Conservation (phyloP, 2,797 vertebrate species). For the Gambelia wislizenii region DNA sequence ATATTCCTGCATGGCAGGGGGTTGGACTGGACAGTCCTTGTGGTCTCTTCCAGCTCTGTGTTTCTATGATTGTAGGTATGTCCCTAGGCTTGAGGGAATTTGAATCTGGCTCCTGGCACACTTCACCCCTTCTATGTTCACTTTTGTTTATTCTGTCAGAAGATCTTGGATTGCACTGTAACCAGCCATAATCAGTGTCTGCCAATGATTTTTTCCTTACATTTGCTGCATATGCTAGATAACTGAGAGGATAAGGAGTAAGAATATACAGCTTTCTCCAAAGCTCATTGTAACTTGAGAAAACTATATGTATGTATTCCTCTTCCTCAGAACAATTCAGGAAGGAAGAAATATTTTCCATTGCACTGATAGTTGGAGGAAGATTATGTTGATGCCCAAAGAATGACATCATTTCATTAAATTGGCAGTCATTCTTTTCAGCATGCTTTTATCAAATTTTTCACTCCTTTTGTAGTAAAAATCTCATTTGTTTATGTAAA, state of each 20-base stretch:
- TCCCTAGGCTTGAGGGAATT: too few species aligned
- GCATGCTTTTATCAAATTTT: constrained; percentile 45
- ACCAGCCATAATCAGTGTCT: neutral
- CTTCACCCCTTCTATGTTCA: too few species aligned
- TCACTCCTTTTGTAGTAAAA: constrained; percentile 38
- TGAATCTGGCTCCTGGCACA: too few species aligned
- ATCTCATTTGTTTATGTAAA: constrained; percentile 12
- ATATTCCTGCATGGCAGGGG: too few species aligned
- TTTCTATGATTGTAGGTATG: too few species aligned
- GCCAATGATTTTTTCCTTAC: neutral
- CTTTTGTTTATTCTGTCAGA: too few species aligned
- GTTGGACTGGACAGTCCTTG: too few species aligned
- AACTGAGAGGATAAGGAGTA: neutral
- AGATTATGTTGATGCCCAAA: constrained; percentile 51
- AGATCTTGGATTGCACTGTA: neutral
- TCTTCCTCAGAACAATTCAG: too few species aligned
- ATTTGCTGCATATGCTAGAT: neutral
- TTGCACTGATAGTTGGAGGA: neutral
- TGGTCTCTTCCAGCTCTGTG: too few species aligned
- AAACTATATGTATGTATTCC: neutral
- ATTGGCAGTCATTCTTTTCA: constrained; percentile 52
- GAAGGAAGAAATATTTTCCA: neutral
- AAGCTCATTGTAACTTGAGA: neutral
- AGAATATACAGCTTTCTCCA: neutral
- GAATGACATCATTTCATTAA: constrained; percentile 28